Evolutionary conservation across 2,113 vertebrate genomes (phyloP), one percentile per base, ranked within the genome.

Genomic region (Noturus placidus): DNA sequence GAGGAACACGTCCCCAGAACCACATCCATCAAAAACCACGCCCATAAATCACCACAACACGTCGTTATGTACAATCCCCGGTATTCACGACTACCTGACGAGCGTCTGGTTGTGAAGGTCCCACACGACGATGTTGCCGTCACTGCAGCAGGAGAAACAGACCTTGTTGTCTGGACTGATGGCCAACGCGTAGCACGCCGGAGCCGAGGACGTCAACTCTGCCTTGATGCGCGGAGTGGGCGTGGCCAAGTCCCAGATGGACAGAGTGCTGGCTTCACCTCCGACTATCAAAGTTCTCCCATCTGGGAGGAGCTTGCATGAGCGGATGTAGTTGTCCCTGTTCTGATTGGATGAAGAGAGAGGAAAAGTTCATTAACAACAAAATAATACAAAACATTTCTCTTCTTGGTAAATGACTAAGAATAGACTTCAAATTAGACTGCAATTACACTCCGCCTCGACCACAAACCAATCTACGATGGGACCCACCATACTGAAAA

Each of bases 161-260:
- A 99, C 98, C 95, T 99, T 99, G 95, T 98, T 98, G 89, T 99
- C 98, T 0, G 98, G 98, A 95, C 98, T 99, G 96, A 99, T 99
- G 91, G 98, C 98, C 92, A 99, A 93, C 85, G 98, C 98, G 0
- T 99, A 99, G 94, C 98, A 99, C 27, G 98, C 98, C 0, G 98
- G 98, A 22, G 98, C 98, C 0, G 98, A 99, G 83, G 98, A 99
- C 4, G 98, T 99, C 93, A 99, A 94, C 94, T 99, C 98, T 0
- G 98, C 98, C 94, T 99, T 99, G 89, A 99, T 99, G n/a, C 98
- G 98, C 0, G 98, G 98, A 89, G 98, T 99, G 17, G 97, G 98
- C 15, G 98, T 98, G 86, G 98, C 98, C 94, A 99, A 94, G 94
- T 99, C 98, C 98, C 98, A 99, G 88, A 99, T 99, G 92, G 98